Evolutionary conservation across 2,888 invertebrate species (phyloP).

Genomic region (Conops quadrifasciatus): DNA sequence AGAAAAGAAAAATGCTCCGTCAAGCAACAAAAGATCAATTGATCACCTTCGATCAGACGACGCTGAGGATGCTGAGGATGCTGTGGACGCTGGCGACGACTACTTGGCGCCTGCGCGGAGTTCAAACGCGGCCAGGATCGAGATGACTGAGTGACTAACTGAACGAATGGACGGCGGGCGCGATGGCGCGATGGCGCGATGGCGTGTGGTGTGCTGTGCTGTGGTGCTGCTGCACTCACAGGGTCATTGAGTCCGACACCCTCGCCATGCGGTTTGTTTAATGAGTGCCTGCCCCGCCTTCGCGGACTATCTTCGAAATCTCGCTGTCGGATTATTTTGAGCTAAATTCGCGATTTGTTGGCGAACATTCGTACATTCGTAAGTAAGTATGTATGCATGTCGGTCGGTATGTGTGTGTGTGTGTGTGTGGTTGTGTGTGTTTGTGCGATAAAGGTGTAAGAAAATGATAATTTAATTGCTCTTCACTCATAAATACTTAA

Average conservation of each 20-base stretch:
- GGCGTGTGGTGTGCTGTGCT: background rate
- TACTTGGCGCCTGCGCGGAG: slow-evolving; percentile 36
- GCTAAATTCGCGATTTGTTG: background rate
- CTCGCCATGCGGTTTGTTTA: slow-evolving; percentile 19
- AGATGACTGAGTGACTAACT: background rate
- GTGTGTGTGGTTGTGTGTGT: too few species aligned
- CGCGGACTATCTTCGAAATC: background rate
- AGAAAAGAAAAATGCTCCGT: slow-evolving; percentile 5
- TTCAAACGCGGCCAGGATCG: background rate
- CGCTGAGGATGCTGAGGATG: slow-evolving; percentile 6
- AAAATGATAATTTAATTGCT: slow-evolving; percentile 47
- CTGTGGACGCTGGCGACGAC: slow-evolving; percentile 21
- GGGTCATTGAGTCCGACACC: background rate
- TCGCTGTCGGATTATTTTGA: slow-evolving; percentile 2
- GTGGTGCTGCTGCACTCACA: background rate
- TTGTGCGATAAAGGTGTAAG: background rate
- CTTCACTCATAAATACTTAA: slow-evolving; percentile 41
- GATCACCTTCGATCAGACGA: slow-evolving; percentile 39
- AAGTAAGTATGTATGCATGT: too few species aligned
- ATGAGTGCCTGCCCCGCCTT: background rate
- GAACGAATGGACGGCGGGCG: too few species aligned
- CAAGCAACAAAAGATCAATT: slow-evolving; percentile 38
- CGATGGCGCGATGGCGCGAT: too few species aligned
- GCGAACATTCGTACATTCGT: too few species aligned
- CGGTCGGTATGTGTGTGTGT: too few species aligned